phyloP scores from a whole-genome alignment of 2,888 invertebrate species.

The Oligia latruncula region DNA sequence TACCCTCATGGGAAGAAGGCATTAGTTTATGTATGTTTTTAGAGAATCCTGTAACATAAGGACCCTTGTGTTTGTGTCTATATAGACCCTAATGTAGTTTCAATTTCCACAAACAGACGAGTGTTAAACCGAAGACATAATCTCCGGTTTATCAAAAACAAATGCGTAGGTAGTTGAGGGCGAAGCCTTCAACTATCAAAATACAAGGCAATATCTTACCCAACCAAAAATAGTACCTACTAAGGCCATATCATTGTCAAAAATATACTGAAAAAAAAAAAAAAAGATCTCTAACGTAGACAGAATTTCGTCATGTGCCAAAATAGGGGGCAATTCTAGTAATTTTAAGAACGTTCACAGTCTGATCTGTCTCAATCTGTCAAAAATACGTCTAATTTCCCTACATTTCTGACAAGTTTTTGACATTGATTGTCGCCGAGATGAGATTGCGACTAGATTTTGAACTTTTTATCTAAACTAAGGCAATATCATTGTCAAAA shows the following conservation, averaged over 20 bases:
- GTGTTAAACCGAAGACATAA: background rate
- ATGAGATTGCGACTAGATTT: too few relatives aligned
- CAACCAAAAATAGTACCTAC: background rate
- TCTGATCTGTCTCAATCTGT: too few relatives aligned
- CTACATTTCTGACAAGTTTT: too few relatives aligned
- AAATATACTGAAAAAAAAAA: slow-evolving; percentile 1
- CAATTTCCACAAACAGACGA: slow-evolving; percentile 22
- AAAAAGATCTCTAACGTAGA: background rate
- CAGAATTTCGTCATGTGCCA: background rate
- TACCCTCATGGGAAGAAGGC: background rate
- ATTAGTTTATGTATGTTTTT: background rate
- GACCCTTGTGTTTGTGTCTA: slow-evolving; percentile 5
- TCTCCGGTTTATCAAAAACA: slow-evolving; percentile 30
- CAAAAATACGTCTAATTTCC: too few relatives aligned
- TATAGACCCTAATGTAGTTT: slow-evolving; percentile 12
- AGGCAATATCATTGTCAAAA: background rate
- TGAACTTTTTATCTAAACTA: too few relatives aligned
- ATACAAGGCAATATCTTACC: background rate
- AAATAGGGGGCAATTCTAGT: background rate
- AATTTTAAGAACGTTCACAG: too few relatives aligned
- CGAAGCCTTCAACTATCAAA: background rate
- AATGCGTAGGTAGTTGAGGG: background rate
- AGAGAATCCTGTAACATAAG: slow-evolving; percentile 3
- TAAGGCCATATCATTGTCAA: background rate
- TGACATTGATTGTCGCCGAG: too few relatives aligned